Evolutionary conservation across 2,797 vertebrate genomes (phyloP), one percentile per base, ranked within the genome.

Genomic region (Falco biarmicus): DNA sequence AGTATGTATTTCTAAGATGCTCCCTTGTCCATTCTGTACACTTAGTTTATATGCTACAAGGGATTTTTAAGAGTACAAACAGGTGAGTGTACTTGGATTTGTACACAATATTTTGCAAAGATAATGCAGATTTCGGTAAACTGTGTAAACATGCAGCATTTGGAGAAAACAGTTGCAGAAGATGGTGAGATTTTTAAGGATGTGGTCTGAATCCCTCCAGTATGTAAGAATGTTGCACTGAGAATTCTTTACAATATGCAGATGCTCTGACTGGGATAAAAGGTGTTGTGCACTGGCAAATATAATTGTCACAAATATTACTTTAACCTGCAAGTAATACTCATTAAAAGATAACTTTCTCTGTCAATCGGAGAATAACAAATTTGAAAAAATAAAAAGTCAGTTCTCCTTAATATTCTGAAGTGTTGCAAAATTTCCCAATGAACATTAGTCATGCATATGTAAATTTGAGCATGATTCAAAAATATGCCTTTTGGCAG

Each of bases 381-480:
- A 32, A 63, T 80, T 21, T 60, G n/a, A 37, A 71, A 82, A 79
- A 47, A 69, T 13, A 13, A 16, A 22, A 64, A 91, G 24, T 71
- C 59, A 39, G 6, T 50, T 26, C 48, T 88, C 3, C 24, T 48
- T 84, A 86, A 76, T 93, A 71, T 76, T 95, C 82, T 45, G 9
- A 86, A 90, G 21, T 50, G n/a, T 47, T 95, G 53, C 50, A 74
- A 22, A 87, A 60, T 93, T 88, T 85, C 53, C 53, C 37, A 63
- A n/a, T 22, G 59, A 93, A 50, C 41, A 48, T 81, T 87, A 91
- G 66, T 91, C 83, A 86, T 66, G 22, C 69, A 66, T 94, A 91
- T 90, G 85, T 74, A 88, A 76, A 88, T 84, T 66, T 50, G 41
- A 9, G 43, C 34, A 39, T 8, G 57, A 93, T 64, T 94, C 74